Evolutionary conservation across 2,113 vertebrate species (phyloP).

Genomic region (Limanda limanda): DNA sequence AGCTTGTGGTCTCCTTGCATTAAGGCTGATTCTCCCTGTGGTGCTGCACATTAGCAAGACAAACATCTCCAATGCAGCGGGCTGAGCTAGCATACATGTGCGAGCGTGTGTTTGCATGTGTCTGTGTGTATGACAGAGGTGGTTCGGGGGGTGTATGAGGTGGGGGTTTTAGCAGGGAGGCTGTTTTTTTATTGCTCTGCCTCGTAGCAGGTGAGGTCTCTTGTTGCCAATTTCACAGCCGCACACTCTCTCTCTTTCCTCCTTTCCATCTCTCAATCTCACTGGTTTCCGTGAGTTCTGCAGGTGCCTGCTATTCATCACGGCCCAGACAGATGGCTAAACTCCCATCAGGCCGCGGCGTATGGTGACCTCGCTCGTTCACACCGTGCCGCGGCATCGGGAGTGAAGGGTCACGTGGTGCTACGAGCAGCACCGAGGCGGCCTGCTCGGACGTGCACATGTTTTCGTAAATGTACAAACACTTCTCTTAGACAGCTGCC

Average conservation of each 20-base stretch:
- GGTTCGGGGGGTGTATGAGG: background rate
- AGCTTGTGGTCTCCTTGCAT: constrained; percentile 69
- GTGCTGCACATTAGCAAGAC: constrained; percentile 78
- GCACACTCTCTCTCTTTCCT: constrained; percentile 64
- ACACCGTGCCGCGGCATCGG: constrained; percentile 48
- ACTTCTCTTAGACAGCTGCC: constrained; percentile 59
- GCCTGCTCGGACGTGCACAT: constrained; percentile 8
- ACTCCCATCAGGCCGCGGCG: constrained; percentile 77
- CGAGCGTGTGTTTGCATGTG: constrained; percentile 4
- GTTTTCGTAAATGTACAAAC: constrained; percentile 17
- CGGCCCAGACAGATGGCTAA: constrained; percentile 75
- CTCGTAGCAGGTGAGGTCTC: constrained; percentile 82
- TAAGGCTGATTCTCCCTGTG: constrained; percentile 73
- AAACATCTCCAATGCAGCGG: constrained; percentile 72
- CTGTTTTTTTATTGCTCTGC: constrained; percentile 68
- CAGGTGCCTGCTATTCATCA: constrained; percentile 84
- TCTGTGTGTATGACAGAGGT: constrained; percentile 22
- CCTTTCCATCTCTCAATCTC: constrained; percentile 56
- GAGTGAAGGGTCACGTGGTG: constrained; percentile 57
- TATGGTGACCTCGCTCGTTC: constrained; percentile 69
- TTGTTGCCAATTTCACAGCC: constrained; percentile 74
- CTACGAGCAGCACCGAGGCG: constrained; percentile 41
- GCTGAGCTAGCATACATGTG: constrained; percentile 32
- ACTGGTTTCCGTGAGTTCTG: constrained; percentile 69
- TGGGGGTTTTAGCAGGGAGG: constrained; percentile 31